Percentiles rank a stretch among this genome's conserved stretches.
These are phyloP conservation scores for Agriopis leucophaearia DNA, from an alignment of 2,888 invertebrate species.

Conservation along the genomic window DNA sequence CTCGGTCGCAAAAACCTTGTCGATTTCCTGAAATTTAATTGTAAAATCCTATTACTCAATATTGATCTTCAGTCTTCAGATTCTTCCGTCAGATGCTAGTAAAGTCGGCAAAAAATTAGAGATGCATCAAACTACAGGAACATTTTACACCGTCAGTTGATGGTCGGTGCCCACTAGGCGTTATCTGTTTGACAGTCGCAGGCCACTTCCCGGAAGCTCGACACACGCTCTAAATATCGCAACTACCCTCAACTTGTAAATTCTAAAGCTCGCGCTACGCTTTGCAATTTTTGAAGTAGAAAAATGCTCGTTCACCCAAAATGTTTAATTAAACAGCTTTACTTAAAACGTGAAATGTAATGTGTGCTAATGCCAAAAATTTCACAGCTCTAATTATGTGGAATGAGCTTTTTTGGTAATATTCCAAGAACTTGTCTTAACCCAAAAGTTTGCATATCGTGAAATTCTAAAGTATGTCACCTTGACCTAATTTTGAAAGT, in stretches of 20 bases:
- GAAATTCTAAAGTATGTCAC: slow-evolving; percentile 38
- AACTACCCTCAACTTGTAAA: slow-evolving; percentile 29
- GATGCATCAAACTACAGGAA: slow-evolving; percentile 19
- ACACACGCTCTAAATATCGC: slow-evolving; percentile 36
- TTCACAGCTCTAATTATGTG: slow-evolving; percentile 11
- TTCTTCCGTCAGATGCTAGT: not conserved
- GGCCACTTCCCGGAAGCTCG: slow-evolving; percentile 40
- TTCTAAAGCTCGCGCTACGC: slow-evolving; percentile 5
- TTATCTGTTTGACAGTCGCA: slow-evolving; percentile 32
- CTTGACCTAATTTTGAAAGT: slow-evolving; percentile 49
- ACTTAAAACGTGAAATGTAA: slow-evolving; percentile 4
- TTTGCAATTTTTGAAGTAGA: slow-evolving; percentile 7
- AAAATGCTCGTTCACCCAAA: not conserved
- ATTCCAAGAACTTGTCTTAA: slow-evolving; percentile 28
- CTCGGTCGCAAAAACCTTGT: too few species aligned
- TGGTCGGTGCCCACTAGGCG: slow-evolving; percentile 16
- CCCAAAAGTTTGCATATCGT: slow-evolving; percentile 39
- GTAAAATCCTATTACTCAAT: not conserved
- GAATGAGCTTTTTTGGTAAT: slow-evolving; percentile 18
- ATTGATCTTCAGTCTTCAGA: too few species aligned
- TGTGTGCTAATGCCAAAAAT: slow-evolving; percentile 13
- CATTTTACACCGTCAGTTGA: slow-evolving; percentile 25
- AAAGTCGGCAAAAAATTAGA: not conserved
- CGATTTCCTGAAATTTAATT: too few species aligned
- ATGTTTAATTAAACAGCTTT: slow-evolving; percentile 15